These are phyloP conservation scores for Sturnira hondurensis DNA, from an alignment of 2,113 vertebrate species.

Conservation along the genomic window DNA sequence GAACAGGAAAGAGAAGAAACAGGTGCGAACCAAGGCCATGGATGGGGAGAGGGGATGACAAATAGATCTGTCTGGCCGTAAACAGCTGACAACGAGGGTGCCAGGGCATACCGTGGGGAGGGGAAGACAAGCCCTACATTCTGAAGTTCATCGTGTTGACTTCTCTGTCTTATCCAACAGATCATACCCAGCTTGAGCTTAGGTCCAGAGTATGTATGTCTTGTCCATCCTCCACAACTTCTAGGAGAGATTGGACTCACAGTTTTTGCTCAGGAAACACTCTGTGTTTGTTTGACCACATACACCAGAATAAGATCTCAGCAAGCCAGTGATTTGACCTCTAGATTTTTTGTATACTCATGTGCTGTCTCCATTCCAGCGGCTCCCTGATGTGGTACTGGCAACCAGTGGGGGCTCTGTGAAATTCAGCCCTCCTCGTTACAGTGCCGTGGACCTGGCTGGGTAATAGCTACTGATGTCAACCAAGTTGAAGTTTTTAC, in stretches of 20 bases:
- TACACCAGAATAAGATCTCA: not conserved
- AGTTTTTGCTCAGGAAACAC: not conserved
- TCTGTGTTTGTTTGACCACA: not conserved
- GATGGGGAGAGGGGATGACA: not conserved
- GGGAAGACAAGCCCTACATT: not conserved
- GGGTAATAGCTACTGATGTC: conserved; percentile 49
- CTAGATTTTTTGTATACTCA: not conserved
- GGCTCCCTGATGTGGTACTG: not conserved
- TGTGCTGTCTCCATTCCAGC: not conserved
- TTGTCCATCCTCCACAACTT: not conserved
- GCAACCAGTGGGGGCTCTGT: conserved; percentile 44
- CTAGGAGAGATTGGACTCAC: not conserved
- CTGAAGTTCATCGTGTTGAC: not conserved
- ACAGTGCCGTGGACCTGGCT: conserved; percentile 57
- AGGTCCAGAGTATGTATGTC: not conserved
- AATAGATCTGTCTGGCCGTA: not conserved
- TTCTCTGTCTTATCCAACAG: not conserved
- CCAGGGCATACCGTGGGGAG: not conserved
- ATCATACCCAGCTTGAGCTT: not conserved
- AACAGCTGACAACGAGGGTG: not conserved
- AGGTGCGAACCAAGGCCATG: not conserved
- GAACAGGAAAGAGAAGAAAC: not conserved
- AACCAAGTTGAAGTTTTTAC: conserved; percentile 65
- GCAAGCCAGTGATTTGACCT: not conserved
- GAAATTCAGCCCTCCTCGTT: conserved; percentile 61